These are phyloP conservation scores for Eupsilia transversa DNA, from an alignment of 2,888 invertebrate genomes.

Conservation along the genomic window DNA sequence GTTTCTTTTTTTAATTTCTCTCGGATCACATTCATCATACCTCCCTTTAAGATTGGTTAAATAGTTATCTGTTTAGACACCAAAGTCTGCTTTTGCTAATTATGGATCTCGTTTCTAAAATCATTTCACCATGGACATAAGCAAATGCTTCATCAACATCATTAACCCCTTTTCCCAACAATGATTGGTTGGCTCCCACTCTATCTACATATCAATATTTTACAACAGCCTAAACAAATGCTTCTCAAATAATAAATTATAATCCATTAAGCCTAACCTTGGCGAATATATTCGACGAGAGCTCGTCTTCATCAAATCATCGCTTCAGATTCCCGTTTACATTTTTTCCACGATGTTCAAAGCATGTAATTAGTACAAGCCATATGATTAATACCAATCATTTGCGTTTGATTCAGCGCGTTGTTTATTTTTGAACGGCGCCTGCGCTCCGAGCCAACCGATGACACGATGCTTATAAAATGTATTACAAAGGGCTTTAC, in stretches of 20 bases:
- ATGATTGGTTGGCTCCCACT: slow-evolving; percentile 1
- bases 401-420: slow-evolving; percentile 46
- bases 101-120: neutral
- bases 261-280: slow-evolving; percentile 34
- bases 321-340: neutral
- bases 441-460: slow-evolving; percentile 44
- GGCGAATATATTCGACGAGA: slow-evolving; percentile 31
- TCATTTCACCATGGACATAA: neutral
- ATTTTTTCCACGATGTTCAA: slow-evolving; percentile 36
- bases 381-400: slow-evolving; percentile 59
- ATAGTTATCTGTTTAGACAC: neutral
- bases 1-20: neutral
- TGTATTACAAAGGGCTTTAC: slow-evolving; percentile 45
- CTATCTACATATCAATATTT: slow-evolving; percentile 29
- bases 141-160: neutral
- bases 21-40: neutral
- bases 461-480: slow-evolving; percentile 53
- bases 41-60: neutral
- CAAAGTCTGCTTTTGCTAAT: neutral
- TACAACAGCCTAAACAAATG: slow-evolving; percentile 36
- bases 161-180: neutral
- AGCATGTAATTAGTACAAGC: slow-evolving; percentile 43
- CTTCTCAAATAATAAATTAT: slow-evolving; percentile 37
- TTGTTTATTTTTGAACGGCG: slow-evolving; percentile 56
- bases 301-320: slow-evolving; percentile 39